Evolutionary conservation across 1,140 invertebrate species (phyloP).

Genomic region (Saccostrea cuccullata): DNA sequence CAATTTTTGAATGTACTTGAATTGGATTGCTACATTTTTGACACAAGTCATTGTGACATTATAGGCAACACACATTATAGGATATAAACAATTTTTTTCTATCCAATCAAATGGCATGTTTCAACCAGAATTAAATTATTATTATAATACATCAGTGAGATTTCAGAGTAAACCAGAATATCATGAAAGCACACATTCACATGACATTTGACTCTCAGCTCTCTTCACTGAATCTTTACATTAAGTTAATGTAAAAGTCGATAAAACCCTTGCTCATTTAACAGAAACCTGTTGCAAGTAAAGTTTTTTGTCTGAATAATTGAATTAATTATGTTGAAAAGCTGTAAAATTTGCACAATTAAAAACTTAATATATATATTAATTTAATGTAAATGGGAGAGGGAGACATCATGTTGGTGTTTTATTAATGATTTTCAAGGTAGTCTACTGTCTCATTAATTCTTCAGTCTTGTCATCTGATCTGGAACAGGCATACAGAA

Average conservation of each 20-base stretch:
- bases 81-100: too few species aligned
- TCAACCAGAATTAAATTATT: too few species aligned
- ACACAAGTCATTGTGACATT: too few species aligned
- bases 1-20: too few species aligned
- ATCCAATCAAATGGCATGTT: too few species aligned
- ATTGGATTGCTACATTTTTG: too few species aligned
- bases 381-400: conserved; percentile 21
- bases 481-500: neutral
- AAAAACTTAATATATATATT: conserved; percentile 32
- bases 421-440: conserved; percentile 10
- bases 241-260: too few species aligned
- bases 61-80: too few species aligned
- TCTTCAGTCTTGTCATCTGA: neutral
- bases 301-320: neutral
- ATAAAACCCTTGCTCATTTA: too few species aligned
- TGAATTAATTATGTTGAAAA: conserved; percentile 12
- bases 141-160: too few species aligned
- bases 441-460: neutral
- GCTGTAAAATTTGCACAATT: conserved; percentile 9
- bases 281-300: neutral
- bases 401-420: neutral
- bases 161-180: neutral
- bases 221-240: too few species aligned
- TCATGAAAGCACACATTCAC: neutral
- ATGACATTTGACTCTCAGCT: neutral